A percentile compares a stretch with the other conserved stretches of the same genome.
These are phyloP conservation scores for Anastrepha obliqua DNA, from an alignment of 1,140 invertebrate genomes.

Conservation along the genomic window DNA sequence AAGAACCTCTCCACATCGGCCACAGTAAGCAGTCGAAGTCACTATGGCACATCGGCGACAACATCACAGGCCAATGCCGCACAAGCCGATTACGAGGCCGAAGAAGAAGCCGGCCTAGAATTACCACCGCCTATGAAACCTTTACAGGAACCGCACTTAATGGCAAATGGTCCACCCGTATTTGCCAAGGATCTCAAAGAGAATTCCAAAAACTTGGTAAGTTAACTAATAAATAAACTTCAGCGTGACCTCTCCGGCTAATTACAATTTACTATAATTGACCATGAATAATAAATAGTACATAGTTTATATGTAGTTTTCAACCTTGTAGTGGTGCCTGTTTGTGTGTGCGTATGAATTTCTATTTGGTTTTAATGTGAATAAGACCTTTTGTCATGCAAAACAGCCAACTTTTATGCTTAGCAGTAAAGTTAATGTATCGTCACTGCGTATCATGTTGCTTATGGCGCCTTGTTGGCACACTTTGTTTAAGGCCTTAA, in stretches of 20 bases:
- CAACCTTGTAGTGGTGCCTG: neutral
- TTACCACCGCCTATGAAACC: slow-evolving; percentile 97
- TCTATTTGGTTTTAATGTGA: neutral
- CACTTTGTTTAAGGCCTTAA: neutral
- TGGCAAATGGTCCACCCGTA: slow-evolving; percentile 77
- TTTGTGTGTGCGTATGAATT: neutral
- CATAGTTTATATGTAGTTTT: neutral
- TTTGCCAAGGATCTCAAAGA: slow-evolving; percentile 78
- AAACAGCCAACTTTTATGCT: slow-evolving; percentile 3
- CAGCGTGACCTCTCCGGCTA: neutral
- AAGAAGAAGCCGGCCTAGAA: slow-evolving; percentile 88
- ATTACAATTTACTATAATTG: neutral
- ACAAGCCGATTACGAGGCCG: slow-evolving; percentile 77
- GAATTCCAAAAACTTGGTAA: slow-evolving; percentile 81
- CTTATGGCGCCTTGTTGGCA: neutral
- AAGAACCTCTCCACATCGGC: slow-evolving; percentile 61
- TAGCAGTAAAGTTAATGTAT: slow-evolving; percentile 20
- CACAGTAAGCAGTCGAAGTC: slow-evolving; percentile 44
- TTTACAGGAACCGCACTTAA: slow-evolving; percentile 82
- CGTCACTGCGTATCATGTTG: neutral
- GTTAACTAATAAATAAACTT: slow-evolving; percentile 60
- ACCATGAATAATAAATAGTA: neutral
- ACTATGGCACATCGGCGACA: slow-evolving; percentile 53
- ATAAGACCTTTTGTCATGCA: slow-evolving; percentile 1
- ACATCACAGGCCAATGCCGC: slow-evolving; percentile 64